phyloP scores from a whole-genome alignment of 2,113 vertebrate species.

The Phrynosoma blainvillii region DNA sequence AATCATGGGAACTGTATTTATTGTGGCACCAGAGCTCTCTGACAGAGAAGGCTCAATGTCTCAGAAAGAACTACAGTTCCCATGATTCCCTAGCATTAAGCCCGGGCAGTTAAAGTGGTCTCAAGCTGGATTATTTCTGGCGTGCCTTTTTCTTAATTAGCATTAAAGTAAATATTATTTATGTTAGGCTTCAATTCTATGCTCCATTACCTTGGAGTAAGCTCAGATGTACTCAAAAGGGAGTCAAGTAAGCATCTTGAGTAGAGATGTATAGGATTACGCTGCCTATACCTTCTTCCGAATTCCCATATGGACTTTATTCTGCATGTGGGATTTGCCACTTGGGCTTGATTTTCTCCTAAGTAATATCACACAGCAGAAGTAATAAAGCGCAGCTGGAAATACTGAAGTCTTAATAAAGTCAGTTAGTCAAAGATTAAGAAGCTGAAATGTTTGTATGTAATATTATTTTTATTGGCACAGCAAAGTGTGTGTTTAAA shows the following conservation, averaged over 20 bases:
- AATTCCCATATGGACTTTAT: slow-evolving; percentile 30
- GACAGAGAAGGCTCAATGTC: too few relatives aligned
- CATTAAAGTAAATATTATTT: neutral
- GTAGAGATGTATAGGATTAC: neutral
- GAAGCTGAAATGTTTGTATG: slow-evolving; percentile 17
- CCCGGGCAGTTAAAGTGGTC: too few relatives aligned
- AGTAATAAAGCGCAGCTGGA: slow-evolving; percentile 18
- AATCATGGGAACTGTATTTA: too few relatives aligned
- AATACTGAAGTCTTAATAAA: neutral
- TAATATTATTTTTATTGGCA: neutral
- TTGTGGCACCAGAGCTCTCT: too few relatives aligned
- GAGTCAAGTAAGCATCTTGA: neutral
- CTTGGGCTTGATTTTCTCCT: slow-evolving; percentile 20
- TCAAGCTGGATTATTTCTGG: too few relatives aligned
- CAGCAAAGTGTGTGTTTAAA: neutral
- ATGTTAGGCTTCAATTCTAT: neutral
- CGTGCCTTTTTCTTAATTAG: neutral
- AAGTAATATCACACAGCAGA: neutral
- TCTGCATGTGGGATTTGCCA: slow-evolving; percentile 16
- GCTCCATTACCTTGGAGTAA: neutral
- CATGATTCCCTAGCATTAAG: too few relatives aligned
- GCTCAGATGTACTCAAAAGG: neutral
- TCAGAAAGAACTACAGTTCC: too few relatives aligned
- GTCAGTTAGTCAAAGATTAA: slow-evolving; percentile 11
- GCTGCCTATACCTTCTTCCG: neutral